phyloP scores from a whole-genome alignment of 1,140 invertebrate species.

The Orius insidiosus region DNA sequence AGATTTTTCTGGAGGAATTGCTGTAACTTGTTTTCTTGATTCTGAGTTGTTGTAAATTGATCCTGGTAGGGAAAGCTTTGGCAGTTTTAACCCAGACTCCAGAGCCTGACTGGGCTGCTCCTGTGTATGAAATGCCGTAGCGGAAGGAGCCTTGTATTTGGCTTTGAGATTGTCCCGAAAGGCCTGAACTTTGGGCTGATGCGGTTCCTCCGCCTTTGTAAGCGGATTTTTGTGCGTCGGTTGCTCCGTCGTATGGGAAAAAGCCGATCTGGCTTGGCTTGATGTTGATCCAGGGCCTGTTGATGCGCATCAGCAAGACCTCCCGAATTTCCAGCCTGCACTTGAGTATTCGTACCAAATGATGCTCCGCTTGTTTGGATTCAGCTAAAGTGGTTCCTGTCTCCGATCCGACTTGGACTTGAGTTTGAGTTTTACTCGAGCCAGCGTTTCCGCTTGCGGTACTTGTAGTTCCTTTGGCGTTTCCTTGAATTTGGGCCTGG shows the following conservation, averaged over 20 bases:
- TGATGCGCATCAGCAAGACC: conserved; percentile 68
- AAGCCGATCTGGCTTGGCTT: conserved; percentile 75
- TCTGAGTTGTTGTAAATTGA: conserved; percentile 4
- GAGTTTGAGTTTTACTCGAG: conserved; percentile 54
- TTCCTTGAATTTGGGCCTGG: conserved; percentile 51
- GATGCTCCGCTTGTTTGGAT: conserved; percentile 53
- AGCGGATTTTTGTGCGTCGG: conserved; percentile 28
- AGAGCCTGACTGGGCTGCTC: conserved; percentile 62
- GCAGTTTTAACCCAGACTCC: conserved; percentile 27
- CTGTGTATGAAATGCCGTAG: conserved; percentile 60
- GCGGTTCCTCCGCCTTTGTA: conserved; percentile 57
- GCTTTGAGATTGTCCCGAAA: conserved; percentile 57
- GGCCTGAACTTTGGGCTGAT: conserved; percentile 52
- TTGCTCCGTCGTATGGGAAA: conserved; percentile 41
- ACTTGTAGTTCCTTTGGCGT: conserved; percentile 51
- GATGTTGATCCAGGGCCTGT: conserved; percentile 64
- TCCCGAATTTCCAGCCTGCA: conserved; percentile 56
- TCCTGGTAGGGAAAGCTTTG: conserved; percentile 12
- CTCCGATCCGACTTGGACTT: conserved; percentile 51
- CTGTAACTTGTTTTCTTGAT: background rate
- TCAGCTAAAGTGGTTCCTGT: conserved; percentile 50
- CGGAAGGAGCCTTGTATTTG: conserved; percentile 58
- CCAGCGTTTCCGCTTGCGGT: conserved; percentile 53
- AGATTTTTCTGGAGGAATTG: background rate
- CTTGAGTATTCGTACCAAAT: conserved; percentile 56